A percentile compares a stretch with the other conserved stretches of the same genome.
These are phyloP conservation scores for Agrenia bidenticulata DNA, from an alignment of 2,888 invertebrate species.

Conservation along the genomic window DNA sequence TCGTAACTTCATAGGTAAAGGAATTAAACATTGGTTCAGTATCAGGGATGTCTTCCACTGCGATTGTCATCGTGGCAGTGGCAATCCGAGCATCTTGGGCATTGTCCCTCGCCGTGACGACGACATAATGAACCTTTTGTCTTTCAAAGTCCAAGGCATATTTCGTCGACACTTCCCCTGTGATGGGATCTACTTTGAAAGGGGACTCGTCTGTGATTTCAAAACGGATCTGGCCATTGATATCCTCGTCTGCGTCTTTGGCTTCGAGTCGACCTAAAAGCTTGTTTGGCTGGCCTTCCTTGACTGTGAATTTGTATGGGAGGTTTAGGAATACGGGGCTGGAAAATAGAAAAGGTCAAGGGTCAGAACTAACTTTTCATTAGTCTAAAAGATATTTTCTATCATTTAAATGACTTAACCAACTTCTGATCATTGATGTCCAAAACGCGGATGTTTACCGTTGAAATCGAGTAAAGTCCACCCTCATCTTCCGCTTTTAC, in stretches of 20 bases:
- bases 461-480: slow-evolving; percentile 75
- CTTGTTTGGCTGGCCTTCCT: slow-evolving; percentile 55
- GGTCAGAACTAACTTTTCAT: slow-evolving; percentile 5
- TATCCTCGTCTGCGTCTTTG: slow-evolving; percentile 79
- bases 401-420: neutral
- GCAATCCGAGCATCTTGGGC: slow-evolving; percentile 81
- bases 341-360: neutral
- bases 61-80: slow-evolving; percentile 80
- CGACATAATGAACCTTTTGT: slow-evolving; percentile 68
- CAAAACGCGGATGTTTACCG: slow-evolving; percentile 83
- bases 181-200: slow-evolving; percentile 74
- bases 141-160: slow-evolving; percentile 78
- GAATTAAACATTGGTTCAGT: slow-evolving; percentile 75
- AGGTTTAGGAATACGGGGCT: slow-evolving; percentile 83
- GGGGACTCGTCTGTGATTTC: slow-evolving; percentile 79
- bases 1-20: slow-evolving; percentile 70
- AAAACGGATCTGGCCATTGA: slow-evolving; percentile 79
- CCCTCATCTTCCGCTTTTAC: slow-evolving; percentile 85
- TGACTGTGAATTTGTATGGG: slow-evolving; percentile 71
- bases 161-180: slow-evolving; percentile 71
- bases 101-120: slow-evolving; percentile 85
- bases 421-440: slow-evolving; percentile 79
- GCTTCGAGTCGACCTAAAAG: slow-evolving; percentile 79
- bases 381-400: neutral
- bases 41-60: slow-evolving; percentile 77